Percentiles rank a stretch among this genome's conserved stretches.
These are phyloP conservation scores for Zygogramma bicolorata DNA, from an alignment of 2,888 invertebrate species.

Conservation along the genomic window DNA sequence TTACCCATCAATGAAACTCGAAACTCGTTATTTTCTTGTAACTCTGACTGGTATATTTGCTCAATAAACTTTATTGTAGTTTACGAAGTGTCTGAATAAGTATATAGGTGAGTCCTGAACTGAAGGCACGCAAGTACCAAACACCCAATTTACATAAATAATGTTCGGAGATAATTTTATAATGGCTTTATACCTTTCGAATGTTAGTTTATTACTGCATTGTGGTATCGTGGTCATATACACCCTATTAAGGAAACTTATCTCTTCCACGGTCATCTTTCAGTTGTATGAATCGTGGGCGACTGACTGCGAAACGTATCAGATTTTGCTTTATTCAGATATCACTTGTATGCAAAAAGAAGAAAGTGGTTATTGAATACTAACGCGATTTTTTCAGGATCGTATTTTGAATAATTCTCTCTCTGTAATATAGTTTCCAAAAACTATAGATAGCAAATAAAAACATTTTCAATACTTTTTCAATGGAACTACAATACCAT, in stretches of 20 bases:
- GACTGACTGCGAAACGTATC: too few species aligned
- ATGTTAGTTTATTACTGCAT: slow-evolving; percentile 14
- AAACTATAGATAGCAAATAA: too few species aligned
- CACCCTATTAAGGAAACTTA: neutral
- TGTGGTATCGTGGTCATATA: neutral
- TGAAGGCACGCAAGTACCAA: slow-evolving; percentile 12
- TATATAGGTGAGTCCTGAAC: slow-evolving; percentile 5
- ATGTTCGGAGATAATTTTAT: slow-evolving; percentile 30
- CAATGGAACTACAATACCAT: too few species aligned
- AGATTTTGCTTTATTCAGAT: too few species aligned
- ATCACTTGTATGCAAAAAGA: too few species aligned
- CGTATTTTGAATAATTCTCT: too few species aligned
- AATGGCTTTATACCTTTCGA: slow-evolving; percentile 27
- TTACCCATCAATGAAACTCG: neutral
- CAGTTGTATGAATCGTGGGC: neutral
- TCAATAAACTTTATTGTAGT: slow-evolving; percentile 8
- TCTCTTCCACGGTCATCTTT: neutral
- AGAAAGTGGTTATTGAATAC: too few species aligned
- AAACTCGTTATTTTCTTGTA: slow-evolving; percentile 4
- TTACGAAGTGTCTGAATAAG: slow-evolving; percentile 11
- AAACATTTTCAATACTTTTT: too few species aligned
- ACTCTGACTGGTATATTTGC: neutral
- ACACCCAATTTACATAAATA: slow-evolving; percentile 35
- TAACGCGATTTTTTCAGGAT: too few species aligned
- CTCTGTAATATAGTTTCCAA: too few species aligned